Percentiles rank a stretch among this genome's conserved stretches.
phyloP scores from a whole-genome alignment of 2,797 vertebrate species.

The Clarias pachynema region DNA sequence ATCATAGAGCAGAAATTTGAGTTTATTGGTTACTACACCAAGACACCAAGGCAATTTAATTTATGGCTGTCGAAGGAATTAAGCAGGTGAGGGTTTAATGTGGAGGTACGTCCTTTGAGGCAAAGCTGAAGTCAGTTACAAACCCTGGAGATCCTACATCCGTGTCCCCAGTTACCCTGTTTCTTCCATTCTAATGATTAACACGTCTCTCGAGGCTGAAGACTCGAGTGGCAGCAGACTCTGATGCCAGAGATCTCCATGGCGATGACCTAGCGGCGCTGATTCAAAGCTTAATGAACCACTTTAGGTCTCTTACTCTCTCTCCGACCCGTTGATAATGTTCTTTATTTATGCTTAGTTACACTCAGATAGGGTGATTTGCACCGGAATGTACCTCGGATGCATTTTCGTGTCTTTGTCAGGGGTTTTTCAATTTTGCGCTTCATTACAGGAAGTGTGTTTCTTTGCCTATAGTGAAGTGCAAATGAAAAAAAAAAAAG shows the following conservation, averaged over 20 bases:
- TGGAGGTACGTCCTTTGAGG: neutral
- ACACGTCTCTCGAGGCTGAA: conserved; percentile 13
- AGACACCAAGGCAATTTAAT: conserved; percentile 14
- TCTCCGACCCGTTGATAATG: conserved; percentile 22
- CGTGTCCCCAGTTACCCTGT: conserved; percentile 15
- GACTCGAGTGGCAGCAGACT: conserved; percentile 29
- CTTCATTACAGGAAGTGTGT: conserved; percentile 37
- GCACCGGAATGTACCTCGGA: conserved; percentile 16
- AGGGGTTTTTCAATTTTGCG: conserved; percentile 40
- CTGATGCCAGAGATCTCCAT: conserved; percentile 33
- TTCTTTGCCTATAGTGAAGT: conserved; percentile 8
- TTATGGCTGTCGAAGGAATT: neutral
- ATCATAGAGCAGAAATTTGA: conserved; percentile 7
- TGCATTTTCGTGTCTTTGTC: conserved; percentile 27
- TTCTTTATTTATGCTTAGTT: conserved; percentile 25
- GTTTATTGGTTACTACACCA: conserved; percentile 12
- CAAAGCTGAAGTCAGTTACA: conserved; percentile 29
- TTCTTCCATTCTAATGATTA: conserved; percentile 33
- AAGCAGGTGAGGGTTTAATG: conserved; percentile 3
- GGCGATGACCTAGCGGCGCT: conserved; percentile 25
- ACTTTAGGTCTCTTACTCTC: conserved; percentile 28
- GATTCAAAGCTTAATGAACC: conserved; percentile 43
- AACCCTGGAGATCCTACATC: conserved; percentile 21
- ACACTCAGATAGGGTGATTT: conserved; percentile 21
- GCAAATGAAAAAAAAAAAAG: conserved; percentile 41